phyloP scores from a whole-genome alignment of 2,888 invertebrate species.

The Cybosia mesomella region DNA sequence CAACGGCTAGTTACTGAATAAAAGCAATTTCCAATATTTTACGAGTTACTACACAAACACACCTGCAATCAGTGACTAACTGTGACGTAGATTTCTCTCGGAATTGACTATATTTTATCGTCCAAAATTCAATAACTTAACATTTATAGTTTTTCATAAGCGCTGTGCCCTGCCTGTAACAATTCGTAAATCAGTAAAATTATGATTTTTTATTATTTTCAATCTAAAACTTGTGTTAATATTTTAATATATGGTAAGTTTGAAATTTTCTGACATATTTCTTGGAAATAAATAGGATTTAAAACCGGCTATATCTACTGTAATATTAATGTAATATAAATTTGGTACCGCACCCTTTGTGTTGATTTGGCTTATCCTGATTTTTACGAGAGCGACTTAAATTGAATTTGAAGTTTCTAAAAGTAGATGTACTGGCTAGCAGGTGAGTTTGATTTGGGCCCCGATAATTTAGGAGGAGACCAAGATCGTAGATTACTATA shows the following conservation, averaged over 20 bases:
- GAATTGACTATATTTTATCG: slow-evolving; percentile 40
- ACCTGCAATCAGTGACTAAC: slow-evolving; percentile 10
- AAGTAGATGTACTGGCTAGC: too few relatives aligned
- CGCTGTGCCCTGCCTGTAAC: slow-evolving; percentile 1
- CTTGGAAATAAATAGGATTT: neutral
- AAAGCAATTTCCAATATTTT: slow-evolving; percentile 13
- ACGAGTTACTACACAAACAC: slow-evolving; percentile 16
- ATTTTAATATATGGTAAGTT: slow-evolving; percentile 46
- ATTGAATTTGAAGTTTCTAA: neutral
- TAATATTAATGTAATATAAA: neutral
- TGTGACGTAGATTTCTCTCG: slow-evolving; percentile 24
- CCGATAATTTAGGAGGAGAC: too few relatives aligned
- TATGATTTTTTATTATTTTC: slow-evolving; percentile 22
- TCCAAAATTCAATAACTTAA: slow-evolving; percentile 29
- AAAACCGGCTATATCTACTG: neutral
- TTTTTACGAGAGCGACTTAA: neutral
- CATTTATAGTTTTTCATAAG: slow-evolving; percentile 17
- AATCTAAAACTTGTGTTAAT: slow-evolving; percentile 20
- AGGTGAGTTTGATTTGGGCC: too few relatives aligned
- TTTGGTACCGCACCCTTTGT: neutral
- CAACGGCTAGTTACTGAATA: neutral
- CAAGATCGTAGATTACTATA: too few relatives aligned
- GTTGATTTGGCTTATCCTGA: neutral
- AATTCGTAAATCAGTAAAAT: slow-evolving; percentile 9
- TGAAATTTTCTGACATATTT: neutral